A percentile compares a stretch with the other conserved stretches of the same genome.
Evolutionary conservation across 2,113 vertebrate species (phyloP).

Genomic region (Aegithalos caudatus): DNA sequence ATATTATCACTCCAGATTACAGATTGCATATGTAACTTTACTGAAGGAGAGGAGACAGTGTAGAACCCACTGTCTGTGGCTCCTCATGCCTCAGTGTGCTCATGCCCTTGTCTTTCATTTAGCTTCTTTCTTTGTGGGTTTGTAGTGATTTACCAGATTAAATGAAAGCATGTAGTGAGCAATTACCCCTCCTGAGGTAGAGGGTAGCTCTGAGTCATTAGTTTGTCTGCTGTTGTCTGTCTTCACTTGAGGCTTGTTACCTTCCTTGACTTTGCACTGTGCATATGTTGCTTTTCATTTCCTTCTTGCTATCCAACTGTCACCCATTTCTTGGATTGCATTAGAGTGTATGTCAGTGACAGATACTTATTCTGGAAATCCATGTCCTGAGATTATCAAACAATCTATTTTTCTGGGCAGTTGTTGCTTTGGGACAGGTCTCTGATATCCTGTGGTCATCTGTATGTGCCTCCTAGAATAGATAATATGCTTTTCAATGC

Average conservation of each 20-base stretch:
- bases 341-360: neutral
- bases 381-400: neutral
- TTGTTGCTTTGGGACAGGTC: slow-evolving; percentile 1
- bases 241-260: neutral
- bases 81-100: neutral
- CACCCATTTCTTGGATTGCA: neutral
- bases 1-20: neutral
- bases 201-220: neutral
- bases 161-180: neutral
- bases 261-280: neutral
- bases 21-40: neutral
- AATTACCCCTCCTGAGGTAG: neutral
- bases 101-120: neutral
- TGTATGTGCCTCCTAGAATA: neutral
- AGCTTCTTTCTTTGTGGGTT: neutral
- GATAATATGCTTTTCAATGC: slow-evolving; percentile 1
- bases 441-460: slow-evolving; percentile 1
- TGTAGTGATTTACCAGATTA: neutral
- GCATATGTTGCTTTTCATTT: slow-evolving; percentile 1
- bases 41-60: neutral
- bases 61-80: accelerated
- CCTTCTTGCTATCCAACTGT: neutral
- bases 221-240: neutral
- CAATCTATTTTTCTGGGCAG: neutral
- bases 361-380: neutral